Evolutionary conservation across 2,888 invertebrate genomes (phyloP), one percentile per base, ranked within the genome.

Genomic region (Suillia variegata): DNA sequence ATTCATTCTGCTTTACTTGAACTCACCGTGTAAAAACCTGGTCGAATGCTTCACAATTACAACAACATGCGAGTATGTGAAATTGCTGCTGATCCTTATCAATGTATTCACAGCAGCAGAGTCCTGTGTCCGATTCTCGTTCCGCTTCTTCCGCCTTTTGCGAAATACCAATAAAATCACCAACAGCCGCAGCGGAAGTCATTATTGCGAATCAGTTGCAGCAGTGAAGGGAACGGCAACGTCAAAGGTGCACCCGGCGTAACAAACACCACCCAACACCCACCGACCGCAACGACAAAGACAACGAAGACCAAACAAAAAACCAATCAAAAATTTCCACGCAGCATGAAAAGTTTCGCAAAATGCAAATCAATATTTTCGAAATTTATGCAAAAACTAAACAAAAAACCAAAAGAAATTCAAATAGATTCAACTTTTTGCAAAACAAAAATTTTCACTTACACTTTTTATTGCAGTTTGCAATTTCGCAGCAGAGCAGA

Each of bases 31-130:
- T 86, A 72, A 83, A 84, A 62, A 83, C 83, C 68, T 83, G 81
- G 76, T 87, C 87, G 65, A 86, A 81, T 70, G 86, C 85, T 65
- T 80, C 79, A 68, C 87, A 87, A 74, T 86, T 85, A 73, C 87
- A 87, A 72, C 86, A 86, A 67, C 86, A 86, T 67, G 81, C 84
- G 68, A 87, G 70, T 59, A 87, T 80, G 67, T 87, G 87, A 69
- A 66, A 73, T 6, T 62, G 71, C 68, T 85, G 80, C 57, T 83
- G 79, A 60, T 84, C 76, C 20, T 77, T 73, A 70, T 85, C 84
- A 63, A 85, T 82, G 73, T 87, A 87, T 79, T 87, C 86, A 74
- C 87, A 87, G 70, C 86, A 87, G 71, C 87, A 87, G 65, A 87
- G 80, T 1, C n/a, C 54, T 15, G 76, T 66, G 61, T 70, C 70